Evolutionary conservation across 2,888 invertebrate genomes (phyloP), one percentile per base, ranked within the genome.

Genomic region (Spicauda simplicius): DNA sequence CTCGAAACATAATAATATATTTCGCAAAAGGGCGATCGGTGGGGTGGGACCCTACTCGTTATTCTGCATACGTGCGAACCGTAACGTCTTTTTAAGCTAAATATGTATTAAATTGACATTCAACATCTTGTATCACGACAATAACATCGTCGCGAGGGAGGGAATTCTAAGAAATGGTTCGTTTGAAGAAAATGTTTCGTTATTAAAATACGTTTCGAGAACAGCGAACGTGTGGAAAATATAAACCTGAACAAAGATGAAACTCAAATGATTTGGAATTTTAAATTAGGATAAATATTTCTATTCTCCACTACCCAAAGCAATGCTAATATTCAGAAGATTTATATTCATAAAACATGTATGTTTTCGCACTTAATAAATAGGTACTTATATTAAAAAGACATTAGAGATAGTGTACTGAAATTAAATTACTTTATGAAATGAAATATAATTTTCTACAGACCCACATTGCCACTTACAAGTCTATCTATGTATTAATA

Each of bases 21-120:
- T 83, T 85, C 81, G 77, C 80, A 78, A 79, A 78, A 84, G 85
- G 86, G 80, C 75, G 74, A 74, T 74, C 72, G 76, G 75, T 78
- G 80, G 81, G 84, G 78, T 80, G 76, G 70, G 75, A 77, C 85
- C 86, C 82, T 78, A 75, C 83, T 89, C 87, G 84, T 88, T 88
- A 88, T 87, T 84, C 80, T 77, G 77, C 80, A 76, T 84, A 83
- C 84, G 84, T 83, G 77, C 80, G 77, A 76, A 75, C 71, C 77
- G 78, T 81, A 77, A 81, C 81, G 78, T 83, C 81, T 83, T 85
- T 84, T 82, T 81, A 76, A 76, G 79, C 79, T 80, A 81, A 83
- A 88, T 87, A 85, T 84, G 81, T 82, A 84, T 82, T 79, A 88
- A 88, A 87, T 86, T 87, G 84, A 82, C 80, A 80, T 86, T 84